Evolutionary conservation across 2,888 invertebrate species (phyloP), one percentile per base, ranked within the genome.

Genomic region (Sabatieria punctata): DNA sequence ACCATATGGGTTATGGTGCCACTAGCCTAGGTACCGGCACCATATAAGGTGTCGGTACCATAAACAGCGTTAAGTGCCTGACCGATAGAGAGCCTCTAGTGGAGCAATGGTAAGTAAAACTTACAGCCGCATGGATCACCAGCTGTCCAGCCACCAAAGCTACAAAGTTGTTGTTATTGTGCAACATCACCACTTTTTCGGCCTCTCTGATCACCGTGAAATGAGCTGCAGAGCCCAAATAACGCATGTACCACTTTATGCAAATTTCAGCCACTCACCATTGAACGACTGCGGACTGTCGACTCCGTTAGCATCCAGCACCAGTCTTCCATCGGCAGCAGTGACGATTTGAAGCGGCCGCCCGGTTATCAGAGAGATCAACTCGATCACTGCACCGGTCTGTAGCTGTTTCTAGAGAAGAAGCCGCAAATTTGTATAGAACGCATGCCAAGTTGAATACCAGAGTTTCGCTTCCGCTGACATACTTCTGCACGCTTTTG

Each of bases 161-260:
- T 36, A 66, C 52, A 51, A 59, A 66, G 56, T 66, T 66, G 55
- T 61, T 55, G 55, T 64, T 62, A 56, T 66, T 66, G 49, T 64
- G 60, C 4, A 66, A 59, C 15, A 60, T 54, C 1, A 66, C 60
- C 43, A 60, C 59, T 45, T 65, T 64, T 23, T 51, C 56, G 4
- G 61, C 63, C 45, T 64, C 64, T 48, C 63, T 60, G 4, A 61
- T 51, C n/a, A 66, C 60, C 4, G 65, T 66, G 63, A 65, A 66
- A 4, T 59, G 51, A 33, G 64, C 65, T 65, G 30, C 15, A 30
- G 15, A 30, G 8, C 30, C 8, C 30, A 30, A 30, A 30, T 11
- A 11, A 30, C 8, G 8, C 8, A 30, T 30, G 15, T 30, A 8
- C 30, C 15, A 30, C 30, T 30, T 11, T 15, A 30, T 11, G 15